These are phyloP conservation scores for Proales similis DNA, from an alignment of 1,140 invertebrate species.

Conservation along the genomic window DNA sequence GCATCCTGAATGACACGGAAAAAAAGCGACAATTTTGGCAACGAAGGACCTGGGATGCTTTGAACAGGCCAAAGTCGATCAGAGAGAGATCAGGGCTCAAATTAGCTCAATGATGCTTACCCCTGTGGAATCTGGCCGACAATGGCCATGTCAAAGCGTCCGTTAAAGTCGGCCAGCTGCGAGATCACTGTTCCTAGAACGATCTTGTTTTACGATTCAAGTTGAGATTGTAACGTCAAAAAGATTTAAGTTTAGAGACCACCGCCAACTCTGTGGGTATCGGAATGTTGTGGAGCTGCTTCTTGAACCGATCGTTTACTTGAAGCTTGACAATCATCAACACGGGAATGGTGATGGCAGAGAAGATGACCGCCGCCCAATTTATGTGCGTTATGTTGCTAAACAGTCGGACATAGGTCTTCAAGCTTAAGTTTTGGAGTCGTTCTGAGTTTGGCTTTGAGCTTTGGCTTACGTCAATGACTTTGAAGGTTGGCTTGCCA, in stretches of 20 bases:
- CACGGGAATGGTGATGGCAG: constrained; percentile 63
- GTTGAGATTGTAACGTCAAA: neutral
- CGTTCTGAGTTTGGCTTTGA: neutral
- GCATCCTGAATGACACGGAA: constrained; percentile 57
- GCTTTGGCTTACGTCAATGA: no score
- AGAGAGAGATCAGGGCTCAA: no score
- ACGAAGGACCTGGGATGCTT: neutral
- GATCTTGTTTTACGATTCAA: neutral
- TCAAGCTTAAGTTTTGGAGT: no score
- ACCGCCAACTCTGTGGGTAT: constrained; percentile 77
- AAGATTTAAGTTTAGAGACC: constrained; percentile 53
- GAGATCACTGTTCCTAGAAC: neutral
- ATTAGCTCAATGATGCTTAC: neutral
- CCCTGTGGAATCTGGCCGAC: neutral
- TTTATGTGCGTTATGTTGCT: neutral
- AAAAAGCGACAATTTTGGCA: neutral
- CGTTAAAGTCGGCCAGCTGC: neutral
- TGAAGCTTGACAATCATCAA: constrained; percentile 70
- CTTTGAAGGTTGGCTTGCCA: no score
- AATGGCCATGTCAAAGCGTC: neutral
- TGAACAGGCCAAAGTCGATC: no score
- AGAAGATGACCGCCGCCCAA: constrained; percentile 59
- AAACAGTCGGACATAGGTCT: neutral
- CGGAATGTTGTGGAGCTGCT: constrained; percentile 61
- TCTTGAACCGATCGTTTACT: constrained; percentile 68